These are phyloP conservation scores for Triops longicaudatus DNA, from an alignment of 1,140 invertebrate genomes.

Conservation along the genomic window DNA sequence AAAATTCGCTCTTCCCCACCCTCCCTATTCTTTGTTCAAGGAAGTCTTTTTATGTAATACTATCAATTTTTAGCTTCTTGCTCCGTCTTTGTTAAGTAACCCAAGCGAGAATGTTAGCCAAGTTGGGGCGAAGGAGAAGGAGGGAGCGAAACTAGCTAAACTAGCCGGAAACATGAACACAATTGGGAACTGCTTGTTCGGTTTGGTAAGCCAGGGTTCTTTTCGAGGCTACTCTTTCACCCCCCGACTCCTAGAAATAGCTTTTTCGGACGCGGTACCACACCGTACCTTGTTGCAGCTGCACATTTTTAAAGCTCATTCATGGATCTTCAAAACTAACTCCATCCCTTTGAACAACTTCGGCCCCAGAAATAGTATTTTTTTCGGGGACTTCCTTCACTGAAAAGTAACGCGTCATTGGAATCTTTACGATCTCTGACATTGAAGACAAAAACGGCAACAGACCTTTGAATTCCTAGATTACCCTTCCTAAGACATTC, in stretches of 20 bases:
- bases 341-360: neutral
- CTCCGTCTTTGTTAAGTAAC: too few species aligned
- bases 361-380: neutral
- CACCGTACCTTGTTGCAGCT: neutral
- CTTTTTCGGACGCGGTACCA: neutral
- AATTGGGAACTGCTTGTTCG: neutral
- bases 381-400: neutral
- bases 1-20: too few species aligned
- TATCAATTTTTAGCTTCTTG: too few species aligned
- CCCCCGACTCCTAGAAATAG: neutral
- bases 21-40: too few species aligned
- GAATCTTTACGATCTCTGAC: neutral
- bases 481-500: neutral
- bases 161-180: slow-evolving; percentile 11
- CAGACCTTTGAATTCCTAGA: neutral
- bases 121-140: neutral
- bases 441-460: neutral
- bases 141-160: neutral
- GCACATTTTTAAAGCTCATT: slow-evolving; percentile 2
- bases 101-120: too few species aligned
- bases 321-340: neutral
- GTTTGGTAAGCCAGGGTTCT: neutral
- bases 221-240: neutral
- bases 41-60: too few species aligned
- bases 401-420: neutral